Evolutionary conservation across 2,797 vertebrate genomes (phyloP).

Genomic region (Poecilia velifera): DNA sequence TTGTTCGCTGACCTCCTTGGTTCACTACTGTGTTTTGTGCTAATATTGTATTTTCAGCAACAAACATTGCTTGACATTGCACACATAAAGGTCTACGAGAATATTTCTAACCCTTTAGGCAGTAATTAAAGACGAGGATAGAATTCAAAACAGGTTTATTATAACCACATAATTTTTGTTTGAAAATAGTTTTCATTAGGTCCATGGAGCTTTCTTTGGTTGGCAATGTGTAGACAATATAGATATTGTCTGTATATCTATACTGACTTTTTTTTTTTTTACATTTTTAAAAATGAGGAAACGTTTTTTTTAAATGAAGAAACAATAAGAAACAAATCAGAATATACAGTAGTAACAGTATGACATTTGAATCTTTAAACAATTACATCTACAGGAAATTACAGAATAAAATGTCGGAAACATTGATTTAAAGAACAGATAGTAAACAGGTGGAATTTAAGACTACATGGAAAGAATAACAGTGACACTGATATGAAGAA

Average conservation of each 20-base stretch:
- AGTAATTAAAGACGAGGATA: background rate
- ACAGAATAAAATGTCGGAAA: background rate
- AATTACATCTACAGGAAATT: background rate
- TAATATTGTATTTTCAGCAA: background rate
- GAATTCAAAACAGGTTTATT: constrained; percentile 6
- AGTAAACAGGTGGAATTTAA: background rate
- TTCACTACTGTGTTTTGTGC: background rate
- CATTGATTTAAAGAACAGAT: background rate
- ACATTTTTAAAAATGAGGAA: too few species aligned
- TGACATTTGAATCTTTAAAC: constrained; percentile 19
- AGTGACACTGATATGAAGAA: background rate
- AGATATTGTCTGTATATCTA: too few species aligned
- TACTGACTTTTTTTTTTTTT: too few species aligned
- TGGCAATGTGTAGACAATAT: background rate
- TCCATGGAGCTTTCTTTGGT: background rate
- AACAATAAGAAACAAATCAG: background rate
- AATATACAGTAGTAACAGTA: constrained; percentile 11
- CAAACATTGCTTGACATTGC: background rate
- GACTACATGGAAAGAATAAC: background rate
- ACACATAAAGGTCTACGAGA: background rate
- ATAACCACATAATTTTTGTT: background rate
- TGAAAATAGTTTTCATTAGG: background rate
- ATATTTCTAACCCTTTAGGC: background rate
- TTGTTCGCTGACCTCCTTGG: background rate
- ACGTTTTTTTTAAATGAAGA: background rate